Percentiles rank a stretch among this genome's conserved stretches.
Evolutionary conservation across 2,797 vertebrate species (phyloP).

Genomic region (Malurus leucopterus): DNA sequence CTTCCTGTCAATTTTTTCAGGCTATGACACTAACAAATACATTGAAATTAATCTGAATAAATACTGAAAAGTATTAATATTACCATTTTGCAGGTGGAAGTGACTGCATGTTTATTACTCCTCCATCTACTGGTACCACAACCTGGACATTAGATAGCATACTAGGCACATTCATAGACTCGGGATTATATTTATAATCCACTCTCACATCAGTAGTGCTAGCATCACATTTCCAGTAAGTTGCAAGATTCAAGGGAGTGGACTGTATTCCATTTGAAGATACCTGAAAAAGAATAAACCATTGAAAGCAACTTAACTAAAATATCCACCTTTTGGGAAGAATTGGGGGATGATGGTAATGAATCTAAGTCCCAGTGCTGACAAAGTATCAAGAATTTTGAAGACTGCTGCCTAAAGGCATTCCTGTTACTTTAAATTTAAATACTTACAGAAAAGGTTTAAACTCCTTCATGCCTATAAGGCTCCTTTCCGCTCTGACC

Average conservation of each 20-base stretch:
- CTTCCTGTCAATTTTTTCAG: not conserved
- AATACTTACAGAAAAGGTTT: not conserved
- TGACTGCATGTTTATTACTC: conserved; percentile 91
- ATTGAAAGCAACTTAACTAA: not conserved
- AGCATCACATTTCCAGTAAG: conserved; percentile 91
- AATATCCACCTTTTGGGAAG: not conserved
- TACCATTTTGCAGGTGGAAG: conserved; percentile 91
- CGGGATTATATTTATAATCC: conserved; percentile 95
- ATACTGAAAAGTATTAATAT: not conserved
- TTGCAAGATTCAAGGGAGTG: conserved; percentile 92
- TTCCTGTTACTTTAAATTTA: not conserved
- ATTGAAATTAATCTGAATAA: not conserved
- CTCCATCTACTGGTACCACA: conserved; percentile 89
- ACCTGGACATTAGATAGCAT: conserved; percentile 88
- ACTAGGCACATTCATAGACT: conserved; percentile 85
- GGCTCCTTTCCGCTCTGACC: not conserved
- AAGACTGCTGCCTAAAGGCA: not conserved
- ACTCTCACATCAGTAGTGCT: conserved; percentile 90
- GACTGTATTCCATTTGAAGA: conserved; percentile 93
- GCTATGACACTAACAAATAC: not conserved
- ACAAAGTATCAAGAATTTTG: not conserved
- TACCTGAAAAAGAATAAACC: conserved; percentile 76
- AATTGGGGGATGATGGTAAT: not conserved
- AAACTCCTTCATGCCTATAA: not conserved
- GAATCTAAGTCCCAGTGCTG: not conserved